Percentiles rank a stretch among this genome's conserved stretches.
phyloP scores from a whole-genome alignment of 2,888 invertebrate species.

The Orthosia gothica region DNA sequence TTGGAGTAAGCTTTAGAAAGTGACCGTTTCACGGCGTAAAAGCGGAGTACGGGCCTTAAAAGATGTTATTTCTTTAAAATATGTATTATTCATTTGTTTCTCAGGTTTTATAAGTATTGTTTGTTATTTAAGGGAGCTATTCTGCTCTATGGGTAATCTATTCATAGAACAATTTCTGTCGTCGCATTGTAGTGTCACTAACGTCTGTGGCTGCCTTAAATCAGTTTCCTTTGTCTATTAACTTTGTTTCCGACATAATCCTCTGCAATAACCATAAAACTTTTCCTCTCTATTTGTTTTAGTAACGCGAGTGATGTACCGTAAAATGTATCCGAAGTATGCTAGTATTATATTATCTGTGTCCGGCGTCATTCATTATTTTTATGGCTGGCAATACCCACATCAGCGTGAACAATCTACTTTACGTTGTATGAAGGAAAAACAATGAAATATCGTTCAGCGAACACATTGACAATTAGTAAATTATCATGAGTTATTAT shows the following conservation, averaged over 20 bases:
- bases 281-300: not conserved
- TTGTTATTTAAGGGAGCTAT: too few species aligned
- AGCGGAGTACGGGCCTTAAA: too few species aligned
- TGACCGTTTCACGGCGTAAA: too few species aligned
- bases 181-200: too few species aligned
- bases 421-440: slow-evolving; percentile 21
- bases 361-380: slow-evolving; percentile 31
- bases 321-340: slow-evolving; percentile 24
- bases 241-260: not conserved
- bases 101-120: too few species aligned
- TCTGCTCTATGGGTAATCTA: too few species aligned
- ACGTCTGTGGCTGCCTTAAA: not conserved
- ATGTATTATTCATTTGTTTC: too few species aligned
- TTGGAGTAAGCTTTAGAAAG: too few species aligned
- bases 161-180: not conserved
- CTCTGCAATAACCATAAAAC: not conserved
- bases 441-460: slow-evolving; percentile 17
- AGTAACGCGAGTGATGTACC: not conserved
- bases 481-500: slow-evolving; percentile 28
- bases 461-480: slow-evolving; percentile 8
- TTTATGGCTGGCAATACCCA: slow-evolving; percentile 33
- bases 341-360: too few species aligned
- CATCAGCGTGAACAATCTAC: slow-evolving; percentile 1
- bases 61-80: too few species aligned
- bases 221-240: slow-evolving; percentile 8